Evolutionary conservation across 1,140 invertebrate genomes (phyloP).

Genomic region (Pissodes strobi): DNA sequence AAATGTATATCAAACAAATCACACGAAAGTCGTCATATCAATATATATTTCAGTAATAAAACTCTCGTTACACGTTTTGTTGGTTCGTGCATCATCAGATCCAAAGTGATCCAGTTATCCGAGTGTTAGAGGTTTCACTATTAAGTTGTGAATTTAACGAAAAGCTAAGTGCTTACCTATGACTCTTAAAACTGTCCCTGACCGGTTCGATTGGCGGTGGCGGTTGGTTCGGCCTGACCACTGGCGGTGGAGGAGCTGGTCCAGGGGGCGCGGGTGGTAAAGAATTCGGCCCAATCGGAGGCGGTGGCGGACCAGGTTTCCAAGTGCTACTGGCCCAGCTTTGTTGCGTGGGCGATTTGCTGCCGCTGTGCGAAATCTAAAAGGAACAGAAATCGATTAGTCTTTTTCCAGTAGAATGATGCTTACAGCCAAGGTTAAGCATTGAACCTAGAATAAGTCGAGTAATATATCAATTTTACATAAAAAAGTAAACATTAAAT

Average conservation of each 20-base stretch:
- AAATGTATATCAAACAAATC: too few species aligned
- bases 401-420: not conserved
- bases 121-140: too few species aligned
- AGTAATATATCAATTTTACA: not conserved
- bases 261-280: constrained; percentile 66
- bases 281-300: constrained; percentile 66
- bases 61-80: too few species aligned
- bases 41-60: not conserved
- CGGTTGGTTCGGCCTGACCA: constrained; percentile 49
- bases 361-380: constrained; percentile 36
- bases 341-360: constrained; percentile 46
- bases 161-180: constrained; percentile 9
- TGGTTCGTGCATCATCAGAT: too few species aligned
- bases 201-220: constrained; percentile 70
- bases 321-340: constrained; percentile 51
- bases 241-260: constrained; percentile 73
- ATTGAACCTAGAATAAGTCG: not conserved
- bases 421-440: not conserved
- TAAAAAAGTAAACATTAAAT: not conserved
- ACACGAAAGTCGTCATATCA: not conserved
- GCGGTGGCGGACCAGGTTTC: constrained; percentile 67
- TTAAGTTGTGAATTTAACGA: too few species aligned
- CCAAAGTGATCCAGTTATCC: too few species aligned
- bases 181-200: constrained; percentile 41
- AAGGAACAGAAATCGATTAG: too few species aligned